phyloP scores from a whole-genome alignment of 2,888 invertebrate species.

The Griposia aprilina region DNA sequence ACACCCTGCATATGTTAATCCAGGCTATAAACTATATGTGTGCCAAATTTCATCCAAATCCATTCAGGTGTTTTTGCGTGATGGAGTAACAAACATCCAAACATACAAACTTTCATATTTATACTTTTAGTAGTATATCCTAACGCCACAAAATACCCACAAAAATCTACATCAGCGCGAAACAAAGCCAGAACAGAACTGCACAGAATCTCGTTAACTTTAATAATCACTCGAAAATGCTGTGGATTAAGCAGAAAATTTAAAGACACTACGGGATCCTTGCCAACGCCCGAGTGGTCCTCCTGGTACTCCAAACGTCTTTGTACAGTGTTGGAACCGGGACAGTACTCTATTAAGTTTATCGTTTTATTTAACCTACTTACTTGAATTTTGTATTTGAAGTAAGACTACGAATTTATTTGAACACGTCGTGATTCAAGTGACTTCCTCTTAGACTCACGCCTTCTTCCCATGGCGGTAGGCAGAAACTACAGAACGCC shows the following conservation, averaged over 20 bases:
- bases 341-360: slow-evolving; percentile 75
- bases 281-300: slow-evolving; percentile 85
- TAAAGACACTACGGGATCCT: slow-evolving; percentile 88
- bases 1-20: too few relatives aligned
- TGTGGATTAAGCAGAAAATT: slow-evolving; percentile 85
- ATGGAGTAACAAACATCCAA: too few relatives aligned
- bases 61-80: too few relatives aligned
- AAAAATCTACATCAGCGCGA: slow-evolving; percentile 32
- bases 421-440: too few relatives aligned
- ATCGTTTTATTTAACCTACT: slow-evolving; percentile 76
- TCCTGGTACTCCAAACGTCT: slow-evolving; percentile 73
- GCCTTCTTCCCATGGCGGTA: too few relatives aligned
- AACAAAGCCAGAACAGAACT: slow-evolving; percentile 58
- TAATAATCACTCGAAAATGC: slow-evolving; percentile 85
- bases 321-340: slow-evolving; percentile 69
- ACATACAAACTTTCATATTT: too few relatives aligned
- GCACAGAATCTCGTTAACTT: slow-evolving; percentile 81
- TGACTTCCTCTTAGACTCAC: too few relatives aligned
- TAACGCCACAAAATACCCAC: background rate
- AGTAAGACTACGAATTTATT: slow-evolving; percentile 26
- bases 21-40: too few relatives aligned
- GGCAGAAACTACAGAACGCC: too few relatives aligned
- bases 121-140: background rate
- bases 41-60: too few relatives aligned
- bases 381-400: slow-evolving; percentile 47